phyloP scores from a whole-genome alignment of 2,888 invertebrate species.

The Xylocampa areola region DNA sequence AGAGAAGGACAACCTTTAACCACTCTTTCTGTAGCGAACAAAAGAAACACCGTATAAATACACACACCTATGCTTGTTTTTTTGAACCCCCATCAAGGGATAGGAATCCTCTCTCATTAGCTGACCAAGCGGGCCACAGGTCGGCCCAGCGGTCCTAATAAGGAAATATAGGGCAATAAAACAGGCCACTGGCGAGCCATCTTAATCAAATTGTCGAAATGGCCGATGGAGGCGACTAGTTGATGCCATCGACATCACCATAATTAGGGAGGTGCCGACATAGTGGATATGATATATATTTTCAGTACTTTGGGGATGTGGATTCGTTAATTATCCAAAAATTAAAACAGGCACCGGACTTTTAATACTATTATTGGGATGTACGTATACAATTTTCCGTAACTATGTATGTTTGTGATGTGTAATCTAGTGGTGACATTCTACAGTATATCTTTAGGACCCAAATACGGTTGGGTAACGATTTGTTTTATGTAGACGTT shows the following conservation, averaged over 20 bases:
- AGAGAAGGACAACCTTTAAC: too few relatives aligned
- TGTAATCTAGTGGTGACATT: too few relatives aligned
- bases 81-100: constrained; percentile 31
- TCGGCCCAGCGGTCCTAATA: constrained; percentile 78
- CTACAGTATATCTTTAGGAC: too few relatives aligned
- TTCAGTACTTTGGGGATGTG: neutral
- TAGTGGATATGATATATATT: constrained; percentile 10
- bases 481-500: too few relatives aligned
- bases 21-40: too few relatives aligned
- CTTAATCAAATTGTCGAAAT: constrained; percentile 86
- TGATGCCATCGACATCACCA: constrained; percentile 51
- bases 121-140: constrained; percentile 33
- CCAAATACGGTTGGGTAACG: too few relatives aligned
- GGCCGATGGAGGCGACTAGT: constrained; percentile 66
- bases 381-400: too few relatives aligned
- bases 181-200: constrained; percentile 73
- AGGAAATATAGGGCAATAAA: constrained; percentile 88
- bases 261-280: constrained; percentile 49
- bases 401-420: too few relatives aligned
- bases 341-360: too few relatives aligned
- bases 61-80: constrained; percentile 4
- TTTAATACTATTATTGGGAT: too few relatives aligned
- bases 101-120: constrained; percentile 54
- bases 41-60: neutral
- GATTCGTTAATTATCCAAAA: neutral